Conservation (phyloP, 2,797 vertebrate genomes). For the Tapera naevia region DNA sequence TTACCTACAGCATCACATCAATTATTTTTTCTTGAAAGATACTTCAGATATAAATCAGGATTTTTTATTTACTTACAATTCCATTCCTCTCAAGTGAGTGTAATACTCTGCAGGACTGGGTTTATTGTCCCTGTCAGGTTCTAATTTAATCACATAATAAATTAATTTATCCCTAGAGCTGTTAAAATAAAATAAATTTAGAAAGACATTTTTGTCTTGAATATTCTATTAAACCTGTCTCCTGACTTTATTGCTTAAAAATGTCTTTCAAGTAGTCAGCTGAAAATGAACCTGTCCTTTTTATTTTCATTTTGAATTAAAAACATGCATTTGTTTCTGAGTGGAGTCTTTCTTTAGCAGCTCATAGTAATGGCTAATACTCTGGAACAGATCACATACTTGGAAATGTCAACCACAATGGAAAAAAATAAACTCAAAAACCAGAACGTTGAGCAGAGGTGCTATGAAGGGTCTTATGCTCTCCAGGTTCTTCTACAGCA, state of each 20-base stretch:
- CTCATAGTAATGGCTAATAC: neutral
- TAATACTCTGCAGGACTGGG: neutral
- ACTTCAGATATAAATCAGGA: neutral
- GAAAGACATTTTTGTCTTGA: neutral
- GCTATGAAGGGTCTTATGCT: neutral
- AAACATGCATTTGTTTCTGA: neutral
- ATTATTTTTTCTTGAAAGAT: neutral
- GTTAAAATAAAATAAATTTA: constrained; percentile 17
- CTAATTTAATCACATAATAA: constrained; percentile 24
- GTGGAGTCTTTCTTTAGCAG: neutral
- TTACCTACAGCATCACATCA: neutral
- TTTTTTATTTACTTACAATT: neutral
- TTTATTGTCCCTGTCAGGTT: constrained; percentile 2
- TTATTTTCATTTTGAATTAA: neutral
- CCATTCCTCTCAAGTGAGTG: neutral
- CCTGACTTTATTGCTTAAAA: neutral
- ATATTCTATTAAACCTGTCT: neutral
- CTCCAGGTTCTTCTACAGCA: neutral
- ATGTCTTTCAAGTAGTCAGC: neutral
- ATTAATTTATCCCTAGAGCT: neutral
- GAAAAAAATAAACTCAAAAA: neutral
- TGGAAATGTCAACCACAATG: constrained; percentile 23
- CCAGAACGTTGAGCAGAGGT: neutral
- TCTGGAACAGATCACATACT: neutral
- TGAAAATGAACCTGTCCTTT: neutral